phyloP scores from a whole-genome alignment of 2,113 vertebrate species.

The Peromyscus leucopus region DNA sequence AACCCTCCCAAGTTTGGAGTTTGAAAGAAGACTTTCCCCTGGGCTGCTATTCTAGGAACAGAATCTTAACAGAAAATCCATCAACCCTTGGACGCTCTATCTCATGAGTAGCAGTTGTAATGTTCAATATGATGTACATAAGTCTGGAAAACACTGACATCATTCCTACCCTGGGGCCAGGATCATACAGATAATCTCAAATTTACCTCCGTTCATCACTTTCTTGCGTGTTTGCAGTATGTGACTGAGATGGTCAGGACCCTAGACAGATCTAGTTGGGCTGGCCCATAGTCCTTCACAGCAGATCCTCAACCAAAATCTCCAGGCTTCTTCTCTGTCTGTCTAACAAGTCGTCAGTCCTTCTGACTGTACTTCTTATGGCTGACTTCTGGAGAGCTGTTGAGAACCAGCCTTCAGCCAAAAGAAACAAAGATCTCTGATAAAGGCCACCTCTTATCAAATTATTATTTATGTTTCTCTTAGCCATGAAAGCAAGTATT shows the following conservation, averaged over 20 bases:
- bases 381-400: background rate
- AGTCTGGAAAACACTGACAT: background rate
- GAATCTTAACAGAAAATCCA: constrained; percentile 24
- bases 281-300: background rate
- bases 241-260: background rate
- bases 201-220: background rate
- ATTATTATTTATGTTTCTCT: background rate
- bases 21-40: background rate
- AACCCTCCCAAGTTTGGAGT: background rate
- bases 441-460: background rate
- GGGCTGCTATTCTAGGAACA: constrained; percentile 27
- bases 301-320: background rate
- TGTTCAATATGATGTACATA: background rate
- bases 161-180: background rate
- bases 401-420: background rate
- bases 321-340: background rate
- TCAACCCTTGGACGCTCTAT: background rate
- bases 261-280: background rate
- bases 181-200: background rate
- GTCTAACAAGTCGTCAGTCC: background rate
- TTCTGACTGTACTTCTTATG: background rate
- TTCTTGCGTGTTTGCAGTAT: background rate
- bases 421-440: background rate
- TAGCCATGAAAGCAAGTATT: constrained; percentile 19
- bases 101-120: background rate